These are phyloP conservation scores for Pimephales promelas DNA, from an alignment of 2,113 vertebrate genomes.

Conservation along the genomic window DNA sequence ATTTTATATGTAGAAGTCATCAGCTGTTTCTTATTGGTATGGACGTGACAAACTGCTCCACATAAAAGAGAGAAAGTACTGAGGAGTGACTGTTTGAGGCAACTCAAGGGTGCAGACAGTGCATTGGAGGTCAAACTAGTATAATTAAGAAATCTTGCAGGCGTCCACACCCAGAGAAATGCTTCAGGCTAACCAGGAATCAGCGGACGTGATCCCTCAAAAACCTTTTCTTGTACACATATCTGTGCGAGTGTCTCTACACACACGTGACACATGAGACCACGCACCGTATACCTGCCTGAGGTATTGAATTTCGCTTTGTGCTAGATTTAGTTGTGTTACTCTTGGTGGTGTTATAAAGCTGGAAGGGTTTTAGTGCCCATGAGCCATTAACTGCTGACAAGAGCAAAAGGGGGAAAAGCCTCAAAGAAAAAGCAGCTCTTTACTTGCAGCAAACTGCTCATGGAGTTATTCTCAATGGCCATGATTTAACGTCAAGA, in stretches of 20 bases:
- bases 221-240: constrained; percentile 19
- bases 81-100: constrained; percentile 33
- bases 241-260: constrained; percentile 9
- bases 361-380: constrained; percentile 34
- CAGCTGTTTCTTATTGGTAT: constrained; percentile 18
- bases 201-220: not conserved
- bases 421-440: not conserved
- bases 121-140: constrained; percentile 40
- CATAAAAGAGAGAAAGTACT: constrained; percentile 6
- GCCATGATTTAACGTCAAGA: constrained; percentile 5
- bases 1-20: not conserved
- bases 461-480: not conserved
- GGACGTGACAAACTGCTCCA: not conserved
- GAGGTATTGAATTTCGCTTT: constrained; percentile 31
- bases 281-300: not conserved
- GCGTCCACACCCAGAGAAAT: not conserved
- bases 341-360: constrained; percentile 30
- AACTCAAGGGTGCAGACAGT: not conserved
- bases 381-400: constrained; percentile 42
- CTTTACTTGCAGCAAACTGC: constrained; percentile 17
- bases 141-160: constrained; percentile 49
- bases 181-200: constrained; percentile 31
- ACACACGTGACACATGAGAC: not conserved
- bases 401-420: constrained; percentile 40
- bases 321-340: constrained; percentile 47